phyloP scores from a whole-genome alignment of 2,797 vertebrate species.

The Labroides dimidiatus region DNA sequence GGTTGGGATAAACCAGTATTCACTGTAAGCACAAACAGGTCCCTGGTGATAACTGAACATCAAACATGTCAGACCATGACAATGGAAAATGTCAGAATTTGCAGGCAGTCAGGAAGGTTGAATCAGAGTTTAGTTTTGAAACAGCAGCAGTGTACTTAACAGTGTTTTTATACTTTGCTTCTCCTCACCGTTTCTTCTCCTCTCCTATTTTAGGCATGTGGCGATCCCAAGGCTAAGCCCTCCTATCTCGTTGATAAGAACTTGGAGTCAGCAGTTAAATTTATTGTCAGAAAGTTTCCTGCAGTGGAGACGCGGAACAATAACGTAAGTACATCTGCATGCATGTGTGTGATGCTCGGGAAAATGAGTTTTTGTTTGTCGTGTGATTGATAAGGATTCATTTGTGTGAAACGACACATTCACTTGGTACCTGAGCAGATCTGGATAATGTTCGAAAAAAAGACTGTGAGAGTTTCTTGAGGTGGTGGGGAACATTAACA shows the following conservation, averaged over 20 bases:
- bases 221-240: conserved; percentile 98
- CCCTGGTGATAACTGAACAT: conserved; percentile 33
- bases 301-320: conserved; percentile 98
- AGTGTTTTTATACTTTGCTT: conserved; percentile 41
- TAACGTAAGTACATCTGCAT: conserved; percentile 89
- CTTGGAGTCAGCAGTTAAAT: conserved; percentile 98
- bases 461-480: too few species aligned
- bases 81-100: conserved; percentile 16
- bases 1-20: conserved; percentile 59
- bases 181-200: conserved; percentile 69
- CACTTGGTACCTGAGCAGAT: background rate
- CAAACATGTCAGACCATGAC: conserved; percentile 43
- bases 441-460: background rate
- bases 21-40: conserved; percentile 41
- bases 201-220: conserved; percentile 91
- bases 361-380: conserved; percentile 2
- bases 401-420: background rate
- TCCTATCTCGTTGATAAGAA: conserved; percentile 99
- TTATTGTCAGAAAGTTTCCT: conserved; percentile 98
- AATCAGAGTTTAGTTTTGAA: conserved; percentile 7
- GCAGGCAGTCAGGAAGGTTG: background rate
- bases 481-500: background rate
- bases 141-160: conserved; percentile 18
- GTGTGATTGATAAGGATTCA: background rate
- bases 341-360: background rate